phyloP scores from a whole-genome alignment of 2,797 vertebrate species.

The Smutsia temminckii region DNA sequence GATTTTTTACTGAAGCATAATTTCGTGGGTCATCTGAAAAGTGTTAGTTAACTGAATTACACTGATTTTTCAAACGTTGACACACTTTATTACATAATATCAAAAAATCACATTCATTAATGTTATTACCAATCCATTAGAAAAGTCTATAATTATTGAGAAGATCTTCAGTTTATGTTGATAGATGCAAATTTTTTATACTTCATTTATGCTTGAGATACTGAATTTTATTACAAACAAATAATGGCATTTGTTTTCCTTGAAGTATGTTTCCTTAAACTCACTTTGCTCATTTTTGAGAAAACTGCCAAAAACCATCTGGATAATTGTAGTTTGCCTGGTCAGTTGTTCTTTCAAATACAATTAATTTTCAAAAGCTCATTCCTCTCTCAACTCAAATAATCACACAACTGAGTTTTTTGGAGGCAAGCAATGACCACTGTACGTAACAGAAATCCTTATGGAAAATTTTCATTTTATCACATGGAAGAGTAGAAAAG shows the following conservation, averaged over 20 bases:
- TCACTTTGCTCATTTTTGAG: background rate
- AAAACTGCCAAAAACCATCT: background rate
- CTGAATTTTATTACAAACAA: background rate
- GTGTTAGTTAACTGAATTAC: background rate
- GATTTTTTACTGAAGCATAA: background rate
- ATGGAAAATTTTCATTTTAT: background rate
- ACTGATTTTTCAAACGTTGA: background rate
- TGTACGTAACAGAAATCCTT: background rate
- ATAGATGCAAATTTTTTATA: background rate
- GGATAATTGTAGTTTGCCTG: background rate
- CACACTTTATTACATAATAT: background rate
- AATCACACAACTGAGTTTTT: background rate
- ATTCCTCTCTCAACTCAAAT: background rate
- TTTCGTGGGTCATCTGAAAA: background rate
- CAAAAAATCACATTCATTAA: constrained; percentile 1
- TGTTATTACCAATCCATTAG: background rate
- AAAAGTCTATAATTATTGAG: background rate
- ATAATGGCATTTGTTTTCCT: background rate
- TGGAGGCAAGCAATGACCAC: background rate
- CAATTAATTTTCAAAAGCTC: background rate
- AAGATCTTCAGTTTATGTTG: background rate
- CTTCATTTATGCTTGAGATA: background rate
- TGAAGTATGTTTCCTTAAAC: background rate
- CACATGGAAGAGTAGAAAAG: background rate
- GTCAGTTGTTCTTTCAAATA: background rate